Percentiles rank a stretch among this genome's conserved stretches.
Evolutionary conservation across 2,113 vertebrate genomes (phyloP).

Genomic region (Marmota monax): DNA sequence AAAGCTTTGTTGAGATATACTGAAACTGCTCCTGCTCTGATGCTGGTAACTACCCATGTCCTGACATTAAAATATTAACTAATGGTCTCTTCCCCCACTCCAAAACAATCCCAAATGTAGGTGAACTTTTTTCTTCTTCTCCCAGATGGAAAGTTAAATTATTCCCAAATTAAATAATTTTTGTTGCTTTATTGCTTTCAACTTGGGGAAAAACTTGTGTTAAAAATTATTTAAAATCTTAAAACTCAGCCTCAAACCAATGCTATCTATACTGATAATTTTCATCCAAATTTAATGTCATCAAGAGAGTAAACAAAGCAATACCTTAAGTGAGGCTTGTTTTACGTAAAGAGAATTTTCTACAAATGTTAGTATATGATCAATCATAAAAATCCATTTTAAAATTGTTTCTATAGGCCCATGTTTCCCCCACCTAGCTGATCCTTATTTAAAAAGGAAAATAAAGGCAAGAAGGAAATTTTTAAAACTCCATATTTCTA

Average conservation of each 20-base stretch:
- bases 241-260: neutral
- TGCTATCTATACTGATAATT: neutral
- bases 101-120: neutral
- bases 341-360: constrained; percentile 35
- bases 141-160: neutral
- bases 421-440: neutral
- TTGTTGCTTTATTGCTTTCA: constrained; percentile 38
- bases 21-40: neutral
- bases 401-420: neutral
- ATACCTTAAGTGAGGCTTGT: constrained; percentile 28
- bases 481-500: neutral
- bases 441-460: constrained; percentile 35
- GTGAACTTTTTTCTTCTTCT: neutral
- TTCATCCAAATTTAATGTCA: neutral
- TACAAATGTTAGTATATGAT: constrained; percentile 31
- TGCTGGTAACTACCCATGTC: neutral
- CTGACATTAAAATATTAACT: neutral
- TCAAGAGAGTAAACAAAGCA: constrained; percentile 18
- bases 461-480: neutral
- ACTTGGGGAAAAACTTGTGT: neutral
- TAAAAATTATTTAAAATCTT: neutral
- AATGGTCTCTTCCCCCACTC: neutral
- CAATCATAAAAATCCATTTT: constrained; percentile 36
- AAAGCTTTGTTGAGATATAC: neutral
- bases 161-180: neutral